Evolutionary conservation across 2,113 vertebrate species (phyloP), one percentile per base, ranked within the genome.

Genomic region (Triplophysa tibetana): DNA sequence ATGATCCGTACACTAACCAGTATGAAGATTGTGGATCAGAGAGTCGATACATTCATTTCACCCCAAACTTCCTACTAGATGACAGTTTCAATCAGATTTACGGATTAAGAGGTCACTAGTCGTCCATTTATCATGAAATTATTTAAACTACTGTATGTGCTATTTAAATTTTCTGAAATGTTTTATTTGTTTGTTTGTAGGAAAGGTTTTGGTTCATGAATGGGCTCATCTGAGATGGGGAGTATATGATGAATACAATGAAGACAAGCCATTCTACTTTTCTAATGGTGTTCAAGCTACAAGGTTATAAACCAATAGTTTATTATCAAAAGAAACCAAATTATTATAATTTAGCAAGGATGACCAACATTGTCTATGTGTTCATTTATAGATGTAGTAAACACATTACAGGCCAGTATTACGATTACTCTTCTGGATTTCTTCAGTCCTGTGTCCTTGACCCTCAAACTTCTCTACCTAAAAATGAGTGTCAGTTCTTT

Each of bases 231-330:
- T 24, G 24, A 24, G 24, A 24, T 24, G 24, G 24, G 24, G 24
- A 0, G 87, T 92, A 0, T 93, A 89, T 85, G 91, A 92, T 76
- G 92, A 93, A 75, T 92, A 90, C 43, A 90, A 87, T 64, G 67
- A 60, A 23, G 82, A 86, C 56, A 81, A 82, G 16, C 89, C 91
- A 13, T 89, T 92, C 79, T 93, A 89, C 45, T 10, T 87, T 23
- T 86, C 84, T 13, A 77, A 69, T 1, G 72, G 81, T 72, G 75
- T 88, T 63, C 68, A 90, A 86, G 78, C 83, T 73, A 93, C 90
- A 85, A 90, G 91, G 89, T 93, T 75, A 72, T 80, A 82, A 48
- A 50, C 66, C 21, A 21, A 6, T 17, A 12, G 50, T 6, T 6
- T 0, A 56, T 58, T 23, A 38, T 48, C 10, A 63, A 62, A 33